A percentile compares a stretch with the other conserved stretches of the same genome.
Conservation (phyloP, 2,113 vertebrate genomes). For the Tragulus kanchil region DNA sequence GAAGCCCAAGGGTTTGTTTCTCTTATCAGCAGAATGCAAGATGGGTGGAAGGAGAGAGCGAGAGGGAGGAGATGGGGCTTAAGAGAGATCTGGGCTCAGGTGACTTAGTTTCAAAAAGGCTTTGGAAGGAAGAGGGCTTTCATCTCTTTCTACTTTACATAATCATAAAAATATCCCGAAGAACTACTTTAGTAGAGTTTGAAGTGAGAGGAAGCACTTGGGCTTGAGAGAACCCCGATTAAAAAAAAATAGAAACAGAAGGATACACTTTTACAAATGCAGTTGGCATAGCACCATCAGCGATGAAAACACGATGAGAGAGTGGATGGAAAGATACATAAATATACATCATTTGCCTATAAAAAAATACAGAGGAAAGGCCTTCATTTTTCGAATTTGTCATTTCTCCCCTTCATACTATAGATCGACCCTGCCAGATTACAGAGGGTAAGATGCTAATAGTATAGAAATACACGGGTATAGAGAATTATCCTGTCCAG, state of each 20-base stretch:
- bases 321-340: not conserved
- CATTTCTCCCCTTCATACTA: not conserved
- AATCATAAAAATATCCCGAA: not conserved
- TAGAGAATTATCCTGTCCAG: not conserved
- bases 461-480: not conserved
- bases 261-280: not conserved
- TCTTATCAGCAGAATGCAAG: not conserved
- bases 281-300: not conserved
- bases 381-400: not conserved
- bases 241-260: not conserved
- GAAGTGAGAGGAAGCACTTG: not conserved
- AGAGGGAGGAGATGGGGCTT: not conserved
- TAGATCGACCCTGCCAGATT: not conserved
- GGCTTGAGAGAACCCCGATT: not conserved
- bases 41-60: too few species aligned
- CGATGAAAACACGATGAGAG: not conserved
- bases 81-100: not conserved
- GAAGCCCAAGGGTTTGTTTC: not conserved
- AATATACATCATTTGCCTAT: not conserved
- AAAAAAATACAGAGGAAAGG: not conserved
- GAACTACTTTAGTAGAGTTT: not conserved
- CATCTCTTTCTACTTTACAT: not conserved
- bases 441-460: not conserved
- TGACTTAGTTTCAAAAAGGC: not conserved
- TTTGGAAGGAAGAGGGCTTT: not conserved